Percentiles rank a stretch among this genome's conserved stretches.
Conservation (phyloP, 2,888 invertebrate genomes). For the Cryptosula pallasiana region DNA sequence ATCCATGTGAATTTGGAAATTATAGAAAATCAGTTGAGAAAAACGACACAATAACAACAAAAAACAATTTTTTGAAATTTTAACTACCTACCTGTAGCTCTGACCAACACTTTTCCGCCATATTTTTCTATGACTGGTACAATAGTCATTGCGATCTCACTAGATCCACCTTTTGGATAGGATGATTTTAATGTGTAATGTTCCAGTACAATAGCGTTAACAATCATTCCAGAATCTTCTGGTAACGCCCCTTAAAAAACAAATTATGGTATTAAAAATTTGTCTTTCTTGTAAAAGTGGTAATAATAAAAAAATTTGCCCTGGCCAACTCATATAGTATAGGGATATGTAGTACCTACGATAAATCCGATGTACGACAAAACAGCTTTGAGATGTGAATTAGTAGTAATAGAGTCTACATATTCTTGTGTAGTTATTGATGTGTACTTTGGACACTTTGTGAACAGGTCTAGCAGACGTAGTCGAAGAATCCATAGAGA, state of each 20-base stretch:
- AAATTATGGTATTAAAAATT: too few relatives aligned
- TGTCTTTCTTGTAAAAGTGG: too few relatives aligned
- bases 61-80: too few relatives aligned
- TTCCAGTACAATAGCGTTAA: slow-evolving; percentile 39
- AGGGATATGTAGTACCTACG: too few relatives aligned
- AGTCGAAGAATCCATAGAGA: slow-evolving; percentile 38
- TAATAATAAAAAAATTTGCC: too few relatives aligned
- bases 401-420: slow-evolving; percentile 43
- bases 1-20: too few relatives aligned
- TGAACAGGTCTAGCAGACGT: slow-evolving; percentile 39
- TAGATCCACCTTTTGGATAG: slow-evolving; percentile 54
- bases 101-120: slow-evolving; percentile 50
- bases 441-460: slow-evolving; percentile 40
- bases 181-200: slow-evolving; percentile 44
- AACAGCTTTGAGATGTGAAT: slow-evolving; percentile 47
- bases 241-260: slow-evolving; percentile 37
- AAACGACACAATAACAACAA: too few relatives aligned
- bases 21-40: too few relatives aligned
- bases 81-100: slow-evolving; percentile 36
- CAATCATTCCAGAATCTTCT: slow-evolving; percentile 32
- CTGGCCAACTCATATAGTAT: too few relatives aligned
- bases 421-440: slow-evolving; percentile 36
- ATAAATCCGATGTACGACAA: slow-evolving; percentile 48
- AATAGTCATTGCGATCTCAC: slow-evolving; percentile 51
- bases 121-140: slow-evolving; percentile 47